These are phyloP conservation scores for Zaprionus davidi DNA, from an alignment of 1,140 invertebrate genomes.

Conservation along the genomic window DNA sequence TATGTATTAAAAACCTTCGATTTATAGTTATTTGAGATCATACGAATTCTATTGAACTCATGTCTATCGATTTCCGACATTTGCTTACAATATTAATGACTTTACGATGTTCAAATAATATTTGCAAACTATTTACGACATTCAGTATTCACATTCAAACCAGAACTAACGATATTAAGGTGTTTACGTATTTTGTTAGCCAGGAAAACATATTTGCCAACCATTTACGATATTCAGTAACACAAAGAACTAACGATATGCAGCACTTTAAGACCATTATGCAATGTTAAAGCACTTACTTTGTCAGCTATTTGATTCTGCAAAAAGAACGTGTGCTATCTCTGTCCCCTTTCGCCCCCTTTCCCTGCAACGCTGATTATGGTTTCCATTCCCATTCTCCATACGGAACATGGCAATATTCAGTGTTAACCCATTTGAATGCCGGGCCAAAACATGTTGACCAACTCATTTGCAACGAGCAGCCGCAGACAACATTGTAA, in stretches of 20 bases:
- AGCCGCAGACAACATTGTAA: constrained; percentile 71
- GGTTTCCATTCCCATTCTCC: not conserved
- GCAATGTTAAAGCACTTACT: not conserved
- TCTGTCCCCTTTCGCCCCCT: not conserved
- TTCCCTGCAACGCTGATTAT: not conserved
- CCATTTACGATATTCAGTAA: too few species aligned
- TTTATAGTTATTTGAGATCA: too few species aligned
- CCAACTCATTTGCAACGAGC: constrained; percentile 74
- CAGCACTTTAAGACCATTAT: not conserved
- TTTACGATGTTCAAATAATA: not conserved
- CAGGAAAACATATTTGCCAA: too few species aligned
- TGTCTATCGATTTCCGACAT: not conserved
- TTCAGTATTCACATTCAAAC: too few species aligned
- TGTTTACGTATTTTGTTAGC: not conserved
- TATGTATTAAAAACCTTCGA: too few species aligned
- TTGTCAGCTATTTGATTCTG: not conserved
- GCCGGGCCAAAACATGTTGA: constrained; percentile 68
- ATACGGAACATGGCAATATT: constrained; percentile 38
- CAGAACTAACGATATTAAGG: not conserved
- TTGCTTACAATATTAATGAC: not conserved
- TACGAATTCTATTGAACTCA: too few species aligned
- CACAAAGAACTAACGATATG: too few species aligned
- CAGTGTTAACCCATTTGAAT: constrained; percentile 26
- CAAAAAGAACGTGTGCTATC: not conserved
- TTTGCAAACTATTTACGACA: too few species aligned